A percentile compares a stretch with the other conserved stretches of the same genome.
Evolutionary conservation across 2,797 vertebrate genomes (phyloP).

Genomic region (Mus spretus): DNA sequence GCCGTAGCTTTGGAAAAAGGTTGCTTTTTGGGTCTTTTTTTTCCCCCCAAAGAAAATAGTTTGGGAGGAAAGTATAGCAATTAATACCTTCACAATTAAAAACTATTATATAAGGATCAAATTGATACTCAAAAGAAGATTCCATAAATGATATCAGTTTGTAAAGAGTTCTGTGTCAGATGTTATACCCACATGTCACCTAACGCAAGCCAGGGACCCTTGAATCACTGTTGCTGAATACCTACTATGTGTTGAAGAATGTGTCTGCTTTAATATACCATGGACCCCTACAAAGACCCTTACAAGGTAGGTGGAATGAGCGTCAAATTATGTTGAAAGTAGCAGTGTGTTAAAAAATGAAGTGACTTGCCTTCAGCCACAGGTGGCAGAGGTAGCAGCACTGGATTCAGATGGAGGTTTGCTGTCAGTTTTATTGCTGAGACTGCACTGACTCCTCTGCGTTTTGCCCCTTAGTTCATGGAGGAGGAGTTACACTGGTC

Average conservation of each 20-base stretch:
- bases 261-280: background rate
- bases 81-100: conserved; percentile 52
- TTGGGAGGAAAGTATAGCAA: conserved; percentile 35
- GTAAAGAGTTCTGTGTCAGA: conserved; percentile 18
- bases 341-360: background rate
- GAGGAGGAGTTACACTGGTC: conserved; percentile 35
- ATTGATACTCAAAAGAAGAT: conserved; percentile 55
- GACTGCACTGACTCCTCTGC: background rate
- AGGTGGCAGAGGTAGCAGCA: background rate
- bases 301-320: background rate
- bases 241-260: conserved; percentile 16
- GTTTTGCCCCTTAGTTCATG: conserved; percentile 45
- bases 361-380: conserved; percentile 37
- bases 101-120: conserved; percentile 5
- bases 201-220: conserved; percentile 8
- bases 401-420: background rate
- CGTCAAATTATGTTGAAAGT: background rate
- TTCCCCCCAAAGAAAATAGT: conserved; percentile 25
- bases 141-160: conserved; percentile 36
- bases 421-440: background rate
- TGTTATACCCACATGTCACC: background rate
- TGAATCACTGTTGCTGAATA: background rate
- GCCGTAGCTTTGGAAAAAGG: background rate
- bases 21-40: too few relatives aligned
- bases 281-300: conserved; percentile 20